Evolutionary conservation across 2,113 vertebrate species (phyloP), one percentile per base, ranked within the genome.

Genomic region (Pyrgilauda ruficollis): DNA sequence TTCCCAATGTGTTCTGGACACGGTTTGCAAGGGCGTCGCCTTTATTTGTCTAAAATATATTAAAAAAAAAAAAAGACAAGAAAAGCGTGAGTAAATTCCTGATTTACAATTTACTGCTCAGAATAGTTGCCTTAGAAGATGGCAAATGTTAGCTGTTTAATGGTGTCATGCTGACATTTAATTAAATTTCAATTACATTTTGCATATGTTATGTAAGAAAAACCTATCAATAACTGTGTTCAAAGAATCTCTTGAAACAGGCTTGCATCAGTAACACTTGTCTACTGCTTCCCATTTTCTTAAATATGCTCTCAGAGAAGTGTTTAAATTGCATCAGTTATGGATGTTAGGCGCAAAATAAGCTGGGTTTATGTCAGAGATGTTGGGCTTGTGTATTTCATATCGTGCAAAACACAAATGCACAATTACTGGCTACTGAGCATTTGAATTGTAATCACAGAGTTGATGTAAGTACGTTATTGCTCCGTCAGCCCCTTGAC

Each of bases 1-100:
- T 99, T 94, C 99, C 99, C 97, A 99, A 85, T 1, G 99, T 99
- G 96, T 98, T 99, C 98, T 99, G 99, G 94, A 99, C 99, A 64
- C 99, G 98, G 96, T 98, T 99, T 95, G 99, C 99, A 97, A 99
- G 98, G n/a, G 99, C 99, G 62, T 99, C 99, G 5, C 99, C 99
- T 98, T 99, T 99, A 98, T 98, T 99, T 94, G 99, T 99, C 99
- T 99, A 97, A 97, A 98, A 97, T 81, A 96, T 78, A 39, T 39
- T 33, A 2, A 24, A 37, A 43, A 20, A 83, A 95, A 93, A 35
- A 37, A 41, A 43, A 27, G 53, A 95, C 87, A 83, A 97, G 63
- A 89, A 77, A 84, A 90, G 80, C 56, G 35, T 96, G 83, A 97
- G 88, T 61, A 82, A 90, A 87, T 96, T 91, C 47, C 41, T 94